Conservation (phyloP, 2,113 vertebrate genomes). For the Petaurus breviceps region DNA sequence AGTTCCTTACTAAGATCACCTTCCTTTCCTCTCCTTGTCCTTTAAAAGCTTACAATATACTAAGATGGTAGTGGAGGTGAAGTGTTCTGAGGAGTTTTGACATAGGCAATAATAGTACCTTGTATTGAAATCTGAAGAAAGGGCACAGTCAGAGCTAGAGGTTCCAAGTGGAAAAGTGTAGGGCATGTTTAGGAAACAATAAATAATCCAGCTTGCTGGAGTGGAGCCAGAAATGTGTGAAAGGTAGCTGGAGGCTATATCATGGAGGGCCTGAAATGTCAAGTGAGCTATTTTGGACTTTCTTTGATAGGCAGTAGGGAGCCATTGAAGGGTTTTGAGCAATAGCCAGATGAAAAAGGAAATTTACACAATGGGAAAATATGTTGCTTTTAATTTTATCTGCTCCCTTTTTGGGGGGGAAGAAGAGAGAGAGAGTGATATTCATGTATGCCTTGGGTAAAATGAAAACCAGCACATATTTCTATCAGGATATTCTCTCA, state of each 20-base stretch:
- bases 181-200: neutral
- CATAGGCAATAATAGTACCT: neutral
- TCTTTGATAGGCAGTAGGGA: neutral
- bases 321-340: neutral
- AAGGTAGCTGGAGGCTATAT: neutral
- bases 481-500: conserved; percentile 77
- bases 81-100: neutral
- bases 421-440: conserved; percentile 51
- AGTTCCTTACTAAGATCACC: neutral
- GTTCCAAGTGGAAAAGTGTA: neutral
- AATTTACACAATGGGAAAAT: conserved; percentile 80
- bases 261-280: neutral
- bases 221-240: neutral
- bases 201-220: neutral
- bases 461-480: conserved; percentile 77
- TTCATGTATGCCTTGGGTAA: conserved; percentile 78
- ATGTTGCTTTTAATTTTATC: conserved; percentile 79
- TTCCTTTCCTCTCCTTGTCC: neutral
- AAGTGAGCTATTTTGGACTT: neutral
- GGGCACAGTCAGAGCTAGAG: neutral
- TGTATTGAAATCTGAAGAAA: neutral
- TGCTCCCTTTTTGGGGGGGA: conserved; percentile 69
- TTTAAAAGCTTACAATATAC: neutral
- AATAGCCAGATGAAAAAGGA: conserved; percentile 69
- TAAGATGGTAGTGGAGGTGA: neutral